Evolutionary conservation across 2,113 vertebrate species (phyloP).

Genomic region (Pardalotus punctatus): DNA sequence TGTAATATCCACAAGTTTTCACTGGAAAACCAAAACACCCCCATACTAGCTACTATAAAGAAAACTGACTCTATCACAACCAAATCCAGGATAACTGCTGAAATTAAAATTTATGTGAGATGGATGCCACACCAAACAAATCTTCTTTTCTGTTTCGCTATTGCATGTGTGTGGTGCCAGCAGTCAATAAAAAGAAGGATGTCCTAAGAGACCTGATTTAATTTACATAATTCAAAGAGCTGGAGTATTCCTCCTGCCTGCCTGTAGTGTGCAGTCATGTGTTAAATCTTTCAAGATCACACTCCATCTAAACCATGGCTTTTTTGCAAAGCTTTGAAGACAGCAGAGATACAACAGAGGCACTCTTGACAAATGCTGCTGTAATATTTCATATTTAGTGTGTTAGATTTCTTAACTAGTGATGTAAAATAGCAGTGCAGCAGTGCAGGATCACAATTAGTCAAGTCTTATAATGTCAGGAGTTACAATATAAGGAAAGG

Average conservation of each 20-base stretch:
- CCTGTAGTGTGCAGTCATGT: background rate
- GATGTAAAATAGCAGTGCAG: background rate
- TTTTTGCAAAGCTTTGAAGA: background rate
- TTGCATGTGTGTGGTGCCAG: background rate
- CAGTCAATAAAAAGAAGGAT: background rate
- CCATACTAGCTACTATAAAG: background rate
- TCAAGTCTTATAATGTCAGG: background rate
- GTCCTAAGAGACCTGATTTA: background rate
- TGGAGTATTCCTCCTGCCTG: background rate
- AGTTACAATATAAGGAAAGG: background rate
- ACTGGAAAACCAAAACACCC: background rate
- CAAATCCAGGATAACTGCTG: background rate
- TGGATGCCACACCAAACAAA: background rate
- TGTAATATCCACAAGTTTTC: background rate
- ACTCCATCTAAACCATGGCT: background rate
- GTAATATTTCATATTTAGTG: background rate
- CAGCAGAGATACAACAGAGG: background rate
- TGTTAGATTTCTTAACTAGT: background rate
- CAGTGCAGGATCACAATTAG: background rate
- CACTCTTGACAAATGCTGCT: background rate
- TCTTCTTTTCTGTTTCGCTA: background rate
- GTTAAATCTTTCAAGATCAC: background rate
- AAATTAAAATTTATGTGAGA: background rate
- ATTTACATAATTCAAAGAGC: background rate
- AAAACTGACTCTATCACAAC: background rate